Percentiles rank a stretch among this genome's conserved stretches.
These are phyloP conservation scores for Lepus americanus DNA, from an alignment of 2,113 vertebrate genomes.

Conservation along the genomic window DNA sequence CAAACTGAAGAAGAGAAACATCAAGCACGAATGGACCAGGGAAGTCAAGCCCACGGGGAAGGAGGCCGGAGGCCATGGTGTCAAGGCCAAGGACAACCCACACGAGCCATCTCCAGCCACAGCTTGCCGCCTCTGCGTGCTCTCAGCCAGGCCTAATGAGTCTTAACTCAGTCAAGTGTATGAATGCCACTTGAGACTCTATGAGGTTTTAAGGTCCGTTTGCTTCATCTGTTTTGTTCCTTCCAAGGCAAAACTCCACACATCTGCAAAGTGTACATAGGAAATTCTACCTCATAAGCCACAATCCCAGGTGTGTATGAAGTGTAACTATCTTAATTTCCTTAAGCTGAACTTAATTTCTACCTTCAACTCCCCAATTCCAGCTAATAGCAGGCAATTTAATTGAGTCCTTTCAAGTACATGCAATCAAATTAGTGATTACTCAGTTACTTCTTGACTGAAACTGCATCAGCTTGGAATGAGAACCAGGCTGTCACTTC, in stretches of 20 bases:
- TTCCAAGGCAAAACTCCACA: constrained; percentile 40
- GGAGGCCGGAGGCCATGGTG: neutral
- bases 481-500: neutral
- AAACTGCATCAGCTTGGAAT: constrained; percentile 58
- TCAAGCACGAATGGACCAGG: neutral
- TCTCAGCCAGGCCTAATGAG: neutral
- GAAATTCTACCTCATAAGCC: constrained; percentile 22
- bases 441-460: constrained; percentile 68
- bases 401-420: constrained; percentile 66
- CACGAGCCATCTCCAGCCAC: neutral
- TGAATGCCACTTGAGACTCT: neutral
- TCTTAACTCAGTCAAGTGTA: neutral
- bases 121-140: neutral
- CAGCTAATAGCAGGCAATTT: constrained; percentile 66
- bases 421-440: constrained; percentile 71
- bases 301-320: constrained; percentile 13
- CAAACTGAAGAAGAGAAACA: neutral
- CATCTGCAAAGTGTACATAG: neutral
- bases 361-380: constrained; percentile 51
- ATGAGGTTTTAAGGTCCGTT: neutral
- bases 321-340: constrained; percentile 62
- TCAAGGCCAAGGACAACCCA: neutral
- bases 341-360: constrained; percentile 70
- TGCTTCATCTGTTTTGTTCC: constrained; percentile 1
- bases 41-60: neutral